Conservation (phyloP, 2,888 invertebrate species). For the Corbicula japonica region DNA sequence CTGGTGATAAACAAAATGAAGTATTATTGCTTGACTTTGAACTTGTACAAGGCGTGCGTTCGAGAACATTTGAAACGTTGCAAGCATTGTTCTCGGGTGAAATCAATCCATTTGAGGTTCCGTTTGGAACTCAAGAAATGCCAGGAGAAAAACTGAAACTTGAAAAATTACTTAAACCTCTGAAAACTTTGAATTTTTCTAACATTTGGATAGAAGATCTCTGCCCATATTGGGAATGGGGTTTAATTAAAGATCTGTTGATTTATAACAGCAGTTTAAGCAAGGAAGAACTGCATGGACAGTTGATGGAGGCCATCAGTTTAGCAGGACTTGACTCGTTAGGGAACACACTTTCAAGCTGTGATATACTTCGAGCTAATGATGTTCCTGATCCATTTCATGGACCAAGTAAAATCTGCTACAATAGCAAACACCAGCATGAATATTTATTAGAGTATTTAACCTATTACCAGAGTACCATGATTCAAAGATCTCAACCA, state of each 20-base stretch:
- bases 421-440: constrained; percentile 77
- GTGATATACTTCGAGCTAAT: constrained; percentile 71
- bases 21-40: constrained; percentile 76
- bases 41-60: constrained; percentile 76
- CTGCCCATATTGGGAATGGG: constrained; percentile 81
- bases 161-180: constrained; percentile 62
- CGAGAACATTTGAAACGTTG: constrained; percentile 79
- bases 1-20: background rate
- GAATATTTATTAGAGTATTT: constrained; percentile 77
- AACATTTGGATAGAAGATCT: constrained; percentile 81
- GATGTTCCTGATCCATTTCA: constrained; percentile 76
- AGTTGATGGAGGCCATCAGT: constrained; percentile 61
- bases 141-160: constrained; percentile 69
- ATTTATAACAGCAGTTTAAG: constrained; percentile 66
- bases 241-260: constrained; percentile 77
- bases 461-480: constrained; percentile 61
- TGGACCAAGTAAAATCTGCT: constrained; percentile 77
- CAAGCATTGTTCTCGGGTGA: constrained; percentile 76
- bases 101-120: constrained; percentile 71
- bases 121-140: constrained; percentile 73
- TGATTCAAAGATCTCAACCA: constrained; percentile 49
- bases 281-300: constrained; percentile 63
- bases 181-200: constrained; percentile 68
- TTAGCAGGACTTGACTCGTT: constrained; percentile 71
- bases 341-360: constrained; percentile 74